These are phyloP conservation scores for Hartigia nigra DNA, from an alignment of 2,888 invertebrate species.

Conservation along the genomic window DNA sequence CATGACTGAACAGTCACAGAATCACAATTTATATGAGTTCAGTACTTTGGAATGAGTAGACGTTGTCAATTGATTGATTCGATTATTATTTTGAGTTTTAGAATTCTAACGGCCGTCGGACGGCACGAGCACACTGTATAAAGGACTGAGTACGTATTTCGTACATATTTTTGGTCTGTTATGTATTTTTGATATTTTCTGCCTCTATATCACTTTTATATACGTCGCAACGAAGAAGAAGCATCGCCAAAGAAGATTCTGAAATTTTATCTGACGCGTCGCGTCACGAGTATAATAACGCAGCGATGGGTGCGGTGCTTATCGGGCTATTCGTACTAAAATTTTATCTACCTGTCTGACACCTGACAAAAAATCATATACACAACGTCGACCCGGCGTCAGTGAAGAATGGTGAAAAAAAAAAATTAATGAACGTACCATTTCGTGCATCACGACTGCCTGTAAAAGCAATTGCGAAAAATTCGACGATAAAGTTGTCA, in stretches of 20 bases:
- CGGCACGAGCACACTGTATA: not conserved
- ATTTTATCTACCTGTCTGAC: constrained; percentile 57
- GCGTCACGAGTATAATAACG: constrained; percentile 29
- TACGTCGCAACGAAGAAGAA: not conserved
- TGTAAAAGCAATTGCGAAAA: not conserved
- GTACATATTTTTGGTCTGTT: not conserved
- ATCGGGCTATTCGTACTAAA: constrained; percentile 54
- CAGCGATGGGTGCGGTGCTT: constrained; percentile 43
- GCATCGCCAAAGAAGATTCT: constrained; percentile 12
- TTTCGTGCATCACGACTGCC: not conserved
- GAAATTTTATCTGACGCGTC: constrained; percentile 34
- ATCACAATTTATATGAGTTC: not conserved
- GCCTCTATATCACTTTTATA: not conserved
- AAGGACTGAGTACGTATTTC: not conserved
- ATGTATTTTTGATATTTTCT: not conserved
- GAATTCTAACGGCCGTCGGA: not conserved
- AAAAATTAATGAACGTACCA: not conserved
- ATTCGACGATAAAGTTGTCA: too few species aligned
- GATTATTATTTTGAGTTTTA: not conserved
- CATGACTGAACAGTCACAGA: not conserved
- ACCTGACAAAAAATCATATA: constrained; percentile 50
- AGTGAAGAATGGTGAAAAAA: not conserved
- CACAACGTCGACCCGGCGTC: constrained; percentile 25
- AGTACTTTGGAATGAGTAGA: not conserved
- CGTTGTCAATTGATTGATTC: not conserved